Conservation (phyloP, 2,797 vertebrate species). For the Lemur catta region DNA sequence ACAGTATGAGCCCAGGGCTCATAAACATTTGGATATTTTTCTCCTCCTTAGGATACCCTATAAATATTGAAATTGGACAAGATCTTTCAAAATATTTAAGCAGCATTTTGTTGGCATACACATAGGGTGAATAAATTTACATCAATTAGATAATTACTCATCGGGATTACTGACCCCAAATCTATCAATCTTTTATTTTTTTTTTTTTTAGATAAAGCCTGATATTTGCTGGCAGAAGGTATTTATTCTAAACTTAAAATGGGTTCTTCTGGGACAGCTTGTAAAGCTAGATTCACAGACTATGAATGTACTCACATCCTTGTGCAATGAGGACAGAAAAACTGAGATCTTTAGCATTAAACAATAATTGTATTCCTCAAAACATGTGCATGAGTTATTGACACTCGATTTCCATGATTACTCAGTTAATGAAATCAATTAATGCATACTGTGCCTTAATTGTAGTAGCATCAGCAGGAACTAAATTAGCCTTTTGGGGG, state of each 20-base stretch:
- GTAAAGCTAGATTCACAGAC: not conserved
- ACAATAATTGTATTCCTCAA: not conserved
- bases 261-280: not conserved
- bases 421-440: constrained; percentile 44
- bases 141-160: constrained; percentile 2
- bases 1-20: not conserved
- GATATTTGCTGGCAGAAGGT: not conserved
- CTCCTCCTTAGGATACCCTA: not conserved
- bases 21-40: not conserved
- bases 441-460: not conserved
- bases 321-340: not conserved
- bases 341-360: not conserved
- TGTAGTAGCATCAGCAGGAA: not conserved
- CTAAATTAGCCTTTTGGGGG: not conserved
- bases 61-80: constrained; percentile 29
- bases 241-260: not conserved
- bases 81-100: constrained; percentile 28
- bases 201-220: not conserved
- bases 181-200: not conserved
- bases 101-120: constrained; percentile 27
- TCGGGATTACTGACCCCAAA: not conserved
- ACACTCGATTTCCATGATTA: not conserved
- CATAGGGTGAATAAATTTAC: not conserved
- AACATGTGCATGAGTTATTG: not conserved
- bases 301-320: not conserved